Evolutionary conservation across 1,140 invertebrate genomes (phyloP), one percentile per base, ranked within the genome.

Genomic region (Halictus rubicundus): DNA sequence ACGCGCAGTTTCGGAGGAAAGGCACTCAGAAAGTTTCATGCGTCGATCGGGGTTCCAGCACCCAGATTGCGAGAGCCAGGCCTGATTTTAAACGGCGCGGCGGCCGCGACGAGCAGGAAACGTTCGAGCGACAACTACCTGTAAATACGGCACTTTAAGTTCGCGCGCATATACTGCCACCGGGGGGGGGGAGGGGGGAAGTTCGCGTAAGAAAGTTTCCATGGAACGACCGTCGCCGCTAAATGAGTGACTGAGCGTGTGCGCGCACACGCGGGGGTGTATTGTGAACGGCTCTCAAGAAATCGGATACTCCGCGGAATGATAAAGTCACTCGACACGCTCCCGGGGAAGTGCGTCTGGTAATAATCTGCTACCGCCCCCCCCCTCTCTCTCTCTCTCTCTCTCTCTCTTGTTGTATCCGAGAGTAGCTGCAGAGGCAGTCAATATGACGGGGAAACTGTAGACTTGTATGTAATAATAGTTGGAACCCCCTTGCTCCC

Each of bases 71-170:
- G 10, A 46, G 42, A 10, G 10, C 39, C 42, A 12, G 42, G 10
- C 12, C 42, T 2, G 42, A 14, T 46, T 46, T 46, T 46, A 12
- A 46, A 46, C 39, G 39, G 39, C 39, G 10, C 68, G 49, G n/a
- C 52, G 25, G 25, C 27, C 27, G 68, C 27, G 19, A 57, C 68
- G 49, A 27, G 52, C 49, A n/a, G 52, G 49, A 69, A 37, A 54
- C 42, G 52, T 54, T 27, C 4, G 27, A 57, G 68, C 49, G 52
- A 69, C 68, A 37, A 57, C 49, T 57, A n/a, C 68, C 49, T 57
- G 65, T 66, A 57, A 69, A 69, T 69, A 69, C 68, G 25, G 39
- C 64, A 66, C 68, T 69, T 69, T 69, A 69, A 69, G 49, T 57
- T 57, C 27, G 49, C 49, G 25, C 8, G 19, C 42, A 14, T 46